Conservation (phyloP, 1,140 invertebrate species). For the Drosophila takahashii region DNA sequence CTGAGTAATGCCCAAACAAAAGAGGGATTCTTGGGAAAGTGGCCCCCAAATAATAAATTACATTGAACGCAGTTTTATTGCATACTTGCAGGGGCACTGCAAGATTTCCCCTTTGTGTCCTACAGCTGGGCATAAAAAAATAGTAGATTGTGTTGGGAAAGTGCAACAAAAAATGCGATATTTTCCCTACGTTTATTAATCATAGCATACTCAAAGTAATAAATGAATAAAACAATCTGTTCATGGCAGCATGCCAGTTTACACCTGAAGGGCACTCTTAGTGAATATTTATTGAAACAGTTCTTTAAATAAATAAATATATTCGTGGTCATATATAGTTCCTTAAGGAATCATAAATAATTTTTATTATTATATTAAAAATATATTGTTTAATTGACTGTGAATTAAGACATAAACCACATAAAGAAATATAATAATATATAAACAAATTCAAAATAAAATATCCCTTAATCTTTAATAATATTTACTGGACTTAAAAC, state of each 20-base stretch:
- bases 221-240: background rate
- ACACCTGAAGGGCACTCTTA: background rate
- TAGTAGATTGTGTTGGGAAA: background rate
- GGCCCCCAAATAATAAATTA: constrained; percentile 52
- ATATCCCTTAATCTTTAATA: too few species aligned
- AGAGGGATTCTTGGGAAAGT: background rate
- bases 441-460: too few species aligned
- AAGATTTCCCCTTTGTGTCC: constrained; percentile 2
- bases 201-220: background rate
- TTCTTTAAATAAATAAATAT: background rate
- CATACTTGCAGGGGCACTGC: constrained; percentile 29
- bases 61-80: constrained; percentile 53
- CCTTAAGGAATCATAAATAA: too few species aligned
- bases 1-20: constrained; percentile 16
- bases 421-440: too few species aligned
- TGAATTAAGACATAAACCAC: too few species aligned
- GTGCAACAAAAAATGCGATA: background rate
- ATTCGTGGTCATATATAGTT: background rate
- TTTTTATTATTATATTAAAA: too few species aligned
- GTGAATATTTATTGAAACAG: background rate
- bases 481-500: background rate
- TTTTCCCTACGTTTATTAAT: background rate
- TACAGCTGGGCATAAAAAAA: background rate
- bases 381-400: too few species aligned
- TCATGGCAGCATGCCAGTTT: background rate